Evolutionary conservation across 2,797 vertebrate species (phyloP).

Genomic region (Pangasius larnaudii): DNA sequence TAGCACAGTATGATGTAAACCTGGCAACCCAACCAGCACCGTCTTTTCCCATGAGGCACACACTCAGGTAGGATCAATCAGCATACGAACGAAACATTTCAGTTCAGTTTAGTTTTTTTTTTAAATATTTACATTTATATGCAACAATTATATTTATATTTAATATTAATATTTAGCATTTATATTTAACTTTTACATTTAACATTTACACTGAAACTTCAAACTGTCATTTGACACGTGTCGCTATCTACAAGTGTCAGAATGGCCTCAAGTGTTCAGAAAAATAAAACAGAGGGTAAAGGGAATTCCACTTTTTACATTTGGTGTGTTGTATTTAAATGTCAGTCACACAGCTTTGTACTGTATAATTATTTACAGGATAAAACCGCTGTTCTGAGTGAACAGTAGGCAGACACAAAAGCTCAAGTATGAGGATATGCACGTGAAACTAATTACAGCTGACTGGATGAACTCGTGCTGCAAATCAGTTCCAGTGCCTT

Average conservation of each 20-base stretch:
- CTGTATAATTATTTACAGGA: not conserved
- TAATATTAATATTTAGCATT: too few species aligned
- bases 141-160: too few species aligned
- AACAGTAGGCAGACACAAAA: constrained; percentile 2
- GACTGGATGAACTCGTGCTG: constrained; percentile 11
- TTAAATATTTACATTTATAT: too few species aligned
- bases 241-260: not conserved
- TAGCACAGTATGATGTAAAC: not conserved
- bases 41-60: not conserved
- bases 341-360: not conserved
- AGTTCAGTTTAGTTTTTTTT: too few species aligned
- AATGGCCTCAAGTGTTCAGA: not conserved
- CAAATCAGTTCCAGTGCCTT: not conserved
- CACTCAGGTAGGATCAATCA: not conserved
- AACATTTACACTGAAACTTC: too few species aligned
- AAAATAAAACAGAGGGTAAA: not conserved
- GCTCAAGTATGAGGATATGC: not conserved
- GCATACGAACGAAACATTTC: too few species aligned
- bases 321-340: not conserved
- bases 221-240: not conserved
- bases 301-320: not conserved
- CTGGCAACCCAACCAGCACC: not conserved
- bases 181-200: too few species aligned
- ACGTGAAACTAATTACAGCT: not conserved
- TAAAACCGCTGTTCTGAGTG: not conserved